These are phyloP conservation scores for Allacma fusca DNA, from an alignment of 2,888 invertebrate species.

Conservation along the genomic window DNA sequence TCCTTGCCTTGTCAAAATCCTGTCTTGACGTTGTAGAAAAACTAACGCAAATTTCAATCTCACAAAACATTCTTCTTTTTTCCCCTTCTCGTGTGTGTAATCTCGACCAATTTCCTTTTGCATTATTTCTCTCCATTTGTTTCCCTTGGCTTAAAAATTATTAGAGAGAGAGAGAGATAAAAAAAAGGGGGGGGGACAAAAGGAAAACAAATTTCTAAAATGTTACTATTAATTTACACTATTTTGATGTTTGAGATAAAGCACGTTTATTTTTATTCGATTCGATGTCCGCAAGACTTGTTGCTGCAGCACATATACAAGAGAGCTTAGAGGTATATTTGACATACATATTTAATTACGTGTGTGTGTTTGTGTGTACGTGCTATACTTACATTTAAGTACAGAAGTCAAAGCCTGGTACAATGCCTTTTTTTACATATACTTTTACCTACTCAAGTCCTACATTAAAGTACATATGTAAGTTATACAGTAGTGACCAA, in stretches of 20 bases:
- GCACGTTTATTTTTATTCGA: slow-evolving; percentile 29
- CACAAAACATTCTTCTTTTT: neutral
- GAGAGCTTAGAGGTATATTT: neutral
- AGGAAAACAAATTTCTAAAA: too few species aligned
- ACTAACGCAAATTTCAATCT: neutral
- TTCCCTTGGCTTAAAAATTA: too few species aligned
- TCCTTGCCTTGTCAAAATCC: slow-evolving; percentile 4
- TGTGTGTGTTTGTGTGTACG: neutral
- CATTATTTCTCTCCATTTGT: too few species aligned
- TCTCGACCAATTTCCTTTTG: too few species aligned
- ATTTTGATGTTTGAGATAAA: slow-evolving; percentile 24
- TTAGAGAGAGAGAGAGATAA: slow-evolving; percentile 1
- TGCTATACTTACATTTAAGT: neutral
- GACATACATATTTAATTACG: neutral
- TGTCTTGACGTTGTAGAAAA: neutral
- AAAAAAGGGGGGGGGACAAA: too few species aligned
- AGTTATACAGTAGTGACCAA: too few species aligned
- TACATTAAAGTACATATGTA: too few species aligned
- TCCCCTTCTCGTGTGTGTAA: neutral
- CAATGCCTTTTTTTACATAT: too few species aligned
- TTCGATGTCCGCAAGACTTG: slow-evolving; percentile 19
- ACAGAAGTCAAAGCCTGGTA: neutral
- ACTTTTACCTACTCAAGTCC: too few species aligned
- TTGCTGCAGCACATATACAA: slow-evolving; percentile 21
- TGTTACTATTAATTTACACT: too few species aligned